Base-by-base conservation (phyloP, 2,113 vertebrate species). In the Gasterosteus nipponicus region DNA sequence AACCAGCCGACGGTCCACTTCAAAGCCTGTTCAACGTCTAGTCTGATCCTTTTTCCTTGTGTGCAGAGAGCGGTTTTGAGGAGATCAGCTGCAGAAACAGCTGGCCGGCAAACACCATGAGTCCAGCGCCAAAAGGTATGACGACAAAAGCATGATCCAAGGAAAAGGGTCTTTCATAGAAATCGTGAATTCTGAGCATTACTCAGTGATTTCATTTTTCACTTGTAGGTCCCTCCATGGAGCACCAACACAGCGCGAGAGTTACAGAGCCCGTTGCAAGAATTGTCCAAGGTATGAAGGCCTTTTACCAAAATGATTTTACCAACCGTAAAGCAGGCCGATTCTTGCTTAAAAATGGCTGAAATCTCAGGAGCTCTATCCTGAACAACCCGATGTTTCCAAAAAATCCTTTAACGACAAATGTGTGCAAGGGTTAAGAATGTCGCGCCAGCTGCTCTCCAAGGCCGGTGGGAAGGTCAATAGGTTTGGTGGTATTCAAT, bases 81-180 rank as follows among this genome's bases (percentile, higher is more conserved):
- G 94, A 95, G 69, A 94, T 95, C 83, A 86, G 92, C 81, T 91
- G 93, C 80, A 93, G 94, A 69, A 94, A 92, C 91, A 94, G 92
- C 88, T 95, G 94, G 94, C 73, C 90, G 0, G 61, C 92, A 35
- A 91, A 85, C 73, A 83, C 75, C 80, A 89, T 95, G 89, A 73
- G 89, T n/a, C 58, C 89, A 47, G 91, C 86, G 53, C 85, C 89
- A 8, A 95, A 95, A 94, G 93, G 94, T 94, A 89, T 3, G 64
- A 47, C 29, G 7, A 26, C 14, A 26, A 26, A 69, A 29, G 16
- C 4, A 31, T 0, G 3, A 56, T 31, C 35, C 35, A 74, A 38
- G 29, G 78, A 82, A 51, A 1, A 8, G 31, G 19, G 11, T 22
- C 73, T 77, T 44, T 22, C 44, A 49, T 16, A 58, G 2, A 73